These are phyloP conservation scores for Ecliptopera silaceata DNA, from an alignment of 2,888 invertebrate genomes.

Conservation along the genomic window DNA sequence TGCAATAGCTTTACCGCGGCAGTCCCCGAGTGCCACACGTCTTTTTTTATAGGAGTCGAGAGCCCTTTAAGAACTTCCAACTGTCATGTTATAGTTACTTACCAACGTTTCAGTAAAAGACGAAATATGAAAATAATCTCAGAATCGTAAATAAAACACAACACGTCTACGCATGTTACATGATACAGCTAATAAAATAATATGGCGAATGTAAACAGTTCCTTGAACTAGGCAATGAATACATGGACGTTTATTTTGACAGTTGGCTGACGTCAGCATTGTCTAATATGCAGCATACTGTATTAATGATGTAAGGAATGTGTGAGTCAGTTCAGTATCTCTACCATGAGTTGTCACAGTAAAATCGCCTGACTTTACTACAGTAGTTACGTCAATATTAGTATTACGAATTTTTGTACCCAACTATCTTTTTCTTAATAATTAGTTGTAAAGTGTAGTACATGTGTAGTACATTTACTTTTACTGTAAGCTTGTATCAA, in stretches of 20 bases:
- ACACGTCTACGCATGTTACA: constrained; percentile 2
- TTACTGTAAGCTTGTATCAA: not conserved
- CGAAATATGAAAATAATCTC: not conserved
- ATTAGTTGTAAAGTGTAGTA: no score
- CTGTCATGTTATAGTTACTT: no score
- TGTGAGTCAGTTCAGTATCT: constrained; percentile 12
- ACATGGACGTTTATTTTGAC: constrained; percentile 26
- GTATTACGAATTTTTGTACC: no score
- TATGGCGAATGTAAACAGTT: constrained; percentile 28
- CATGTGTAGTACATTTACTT: no score
- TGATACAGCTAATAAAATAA: constrained; percentile 28
- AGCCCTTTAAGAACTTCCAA: no score
- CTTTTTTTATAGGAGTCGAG: no score
- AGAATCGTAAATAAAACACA: not conserved
- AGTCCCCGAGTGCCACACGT: no score
- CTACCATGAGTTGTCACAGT: no score
- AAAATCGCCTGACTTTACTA: no score
- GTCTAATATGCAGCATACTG: constrained; percentile 19
- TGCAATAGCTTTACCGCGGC: no score
- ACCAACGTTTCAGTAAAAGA: not conserved
- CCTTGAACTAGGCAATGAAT: constrained; percentile 36
- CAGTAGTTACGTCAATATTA: no score
- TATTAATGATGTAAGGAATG: constrained; percentile 11
- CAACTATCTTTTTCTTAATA: no score
- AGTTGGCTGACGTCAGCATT: constrained; percentile 19